Base-by-base conservation (phyloP, 2,113 vertebrate genomes). In the Platysteira castanea region DNA sequence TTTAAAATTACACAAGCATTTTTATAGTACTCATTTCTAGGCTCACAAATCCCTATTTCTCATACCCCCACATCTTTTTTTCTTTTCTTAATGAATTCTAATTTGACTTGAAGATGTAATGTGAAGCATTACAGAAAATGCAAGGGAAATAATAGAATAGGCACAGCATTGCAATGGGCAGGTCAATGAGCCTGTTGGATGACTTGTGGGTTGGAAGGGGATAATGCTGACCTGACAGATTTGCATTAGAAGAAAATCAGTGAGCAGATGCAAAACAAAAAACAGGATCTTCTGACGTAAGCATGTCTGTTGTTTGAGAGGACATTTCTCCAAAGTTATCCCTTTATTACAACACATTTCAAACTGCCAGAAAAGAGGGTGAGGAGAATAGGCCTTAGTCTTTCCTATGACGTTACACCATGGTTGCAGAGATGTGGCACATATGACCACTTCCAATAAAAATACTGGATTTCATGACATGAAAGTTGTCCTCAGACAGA, bases 401-500 rank as follows among this genome's bases (percentile, higher is more conserved):
- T 41, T 52, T 91, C 22, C n/a, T 75, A 63, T 0, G 0, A 56
- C 35, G 42, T 83, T n/a, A 57, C 10, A 70, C 18, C 24, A 70
- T 0, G 1, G 30, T 9, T 93, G 77, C 3, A 6, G 37, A 81
- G 30, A 74, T 0, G 1, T 3, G 2, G 59, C 19, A 52, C 6
- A 3, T 13, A 59, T 64, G 54, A 64, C 12, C 1, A 2, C 31
- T 56, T 85, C 39, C 44, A 84, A 11, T 20, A 87, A 3, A 74
- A 84, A 84, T 74, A 46, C 0, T 37, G 16, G 13, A 30, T 82
- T 71, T 60, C 2, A 6, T 17, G n/a, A 28, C 50, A 83, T 33
- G 33, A 46, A 78, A 16, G 30, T 61, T 73, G n/a, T 76, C 33
- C 11, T 80, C 33, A 70, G 65, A 44, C 24, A 54, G 22, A 87